These are phyloP conservation scores for Archocentrus centrarchus DNA, from an alignment of 2,113 vertebrate genomes.

Conservation along the genomic window DNA sequence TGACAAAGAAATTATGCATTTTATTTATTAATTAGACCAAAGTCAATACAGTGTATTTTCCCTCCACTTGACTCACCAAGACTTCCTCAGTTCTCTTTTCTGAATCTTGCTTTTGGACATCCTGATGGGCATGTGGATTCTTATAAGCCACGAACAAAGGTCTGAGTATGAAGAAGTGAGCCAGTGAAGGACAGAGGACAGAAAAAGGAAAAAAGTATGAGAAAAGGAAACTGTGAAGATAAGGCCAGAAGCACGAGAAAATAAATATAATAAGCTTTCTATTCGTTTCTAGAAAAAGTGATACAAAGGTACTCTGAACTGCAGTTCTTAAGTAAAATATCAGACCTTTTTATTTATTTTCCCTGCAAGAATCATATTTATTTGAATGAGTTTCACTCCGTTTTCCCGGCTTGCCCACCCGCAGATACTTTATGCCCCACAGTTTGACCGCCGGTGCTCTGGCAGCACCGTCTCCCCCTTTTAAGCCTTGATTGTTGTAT, in stretches of 20 bases:
- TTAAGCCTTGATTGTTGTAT: neutral
- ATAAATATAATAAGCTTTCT: neutral
- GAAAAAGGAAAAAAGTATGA: neutral
- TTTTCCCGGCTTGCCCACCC: neutral
- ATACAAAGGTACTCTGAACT: neutral
- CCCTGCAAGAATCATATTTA: neutral
- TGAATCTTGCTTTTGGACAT: neutral
- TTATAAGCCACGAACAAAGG: neutral
- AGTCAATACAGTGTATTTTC: too few relatives aligned
- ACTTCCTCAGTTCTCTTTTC: neutral
- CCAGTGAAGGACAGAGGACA: neutral
- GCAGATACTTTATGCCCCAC: neutral
- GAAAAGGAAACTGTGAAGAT: neutral
- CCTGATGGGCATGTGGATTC: neutral
- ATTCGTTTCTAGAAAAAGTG: neutral
- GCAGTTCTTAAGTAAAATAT: neutral
- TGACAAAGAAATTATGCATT: too few relatives aligned
- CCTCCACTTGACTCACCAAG: too few relatives aligned
- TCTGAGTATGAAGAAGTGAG: neutral
- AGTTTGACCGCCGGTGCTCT: neutral
- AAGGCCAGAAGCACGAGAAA: neutral
- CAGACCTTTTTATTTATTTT: neutral
- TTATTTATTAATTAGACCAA: too few relatives aligned
- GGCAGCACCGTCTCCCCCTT: too few relatives aligned
- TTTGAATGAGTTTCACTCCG: neutral